phyloP scores from a whole-genome alignment of 2,797 vertebrate species.

The Capromys pilorides region DNA sequence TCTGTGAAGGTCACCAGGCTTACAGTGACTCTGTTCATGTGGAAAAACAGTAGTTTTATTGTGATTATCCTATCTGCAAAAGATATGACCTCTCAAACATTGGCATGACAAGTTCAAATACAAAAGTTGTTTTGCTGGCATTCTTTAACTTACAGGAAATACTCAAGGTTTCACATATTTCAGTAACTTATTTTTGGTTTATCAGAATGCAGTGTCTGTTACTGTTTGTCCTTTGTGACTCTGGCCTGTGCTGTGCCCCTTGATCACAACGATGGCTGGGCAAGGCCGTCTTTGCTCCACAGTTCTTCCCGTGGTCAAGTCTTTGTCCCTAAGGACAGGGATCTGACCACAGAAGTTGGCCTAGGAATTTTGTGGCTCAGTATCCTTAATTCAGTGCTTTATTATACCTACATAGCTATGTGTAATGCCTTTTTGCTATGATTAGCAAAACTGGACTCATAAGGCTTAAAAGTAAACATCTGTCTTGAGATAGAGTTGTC shows the following conservation, averaged over 20 bases:
- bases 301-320: background rate
- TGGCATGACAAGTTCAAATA: background rate
- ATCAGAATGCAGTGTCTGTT: constrained; percentile 11
- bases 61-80: background rate
- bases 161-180: background rate
- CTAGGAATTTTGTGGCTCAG: constrained; percentile 49
- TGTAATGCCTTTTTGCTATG: background rate
- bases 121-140: background rate
- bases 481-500: background rate
- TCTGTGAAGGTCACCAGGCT: constrained; percentile 7
- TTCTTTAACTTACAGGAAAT: constrained; percentile 43
- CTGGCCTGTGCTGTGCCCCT: background rate
- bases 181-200: constrained; percentile 26
- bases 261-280: background rate
- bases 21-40: background rate
- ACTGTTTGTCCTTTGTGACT: background rate
- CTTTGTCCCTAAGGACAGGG: background rate
- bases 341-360: constrained; percentile 17
- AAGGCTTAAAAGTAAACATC: constrained; percentile 22
- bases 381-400: constrained; percentile 2
- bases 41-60: background rate
- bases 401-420: background rate
- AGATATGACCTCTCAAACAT: background rate
- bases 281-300: background rate
- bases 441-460: constrained; percentile 36